Evolutionary conservation across 1,140 invertebrate species (phyloP).

Genomic region (Triops longicaudatus): DNA sequence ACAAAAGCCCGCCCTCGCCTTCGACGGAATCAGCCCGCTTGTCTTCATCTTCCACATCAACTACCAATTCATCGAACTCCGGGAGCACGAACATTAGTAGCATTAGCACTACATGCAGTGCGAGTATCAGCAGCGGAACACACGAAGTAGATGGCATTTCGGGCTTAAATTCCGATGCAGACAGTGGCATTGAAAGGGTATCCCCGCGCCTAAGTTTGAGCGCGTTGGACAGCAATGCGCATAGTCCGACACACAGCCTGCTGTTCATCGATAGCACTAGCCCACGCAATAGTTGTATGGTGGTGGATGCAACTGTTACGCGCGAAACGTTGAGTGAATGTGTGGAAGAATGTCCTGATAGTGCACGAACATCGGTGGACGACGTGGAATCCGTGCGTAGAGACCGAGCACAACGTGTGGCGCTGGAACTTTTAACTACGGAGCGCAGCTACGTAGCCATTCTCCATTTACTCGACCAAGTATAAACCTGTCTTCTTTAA

Average conservation of each 20-base stretch:
- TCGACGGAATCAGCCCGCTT: constrained; percentile 27
- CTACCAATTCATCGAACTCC: constrained; percentile 20
- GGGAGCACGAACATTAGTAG: neutral
- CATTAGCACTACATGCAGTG: neutral
- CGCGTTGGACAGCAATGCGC: constrained; percentile 18
- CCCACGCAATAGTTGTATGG: constrained; percentile 26
- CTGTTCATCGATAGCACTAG: constrained; percentile 30
- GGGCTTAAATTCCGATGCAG: constrained; percentile 17
- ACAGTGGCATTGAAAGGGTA: constrained; percentile 26
- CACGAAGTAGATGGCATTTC: neutral
- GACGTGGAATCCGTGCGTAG: constrained; percentile 31
- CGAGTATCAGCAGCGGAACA: neutral
- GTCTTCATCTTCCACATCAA: constrained; percentile 19
- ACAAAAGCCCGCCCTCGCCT: constrained; percentile 28
- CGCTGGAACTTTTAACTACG: constrained; percentile 45
- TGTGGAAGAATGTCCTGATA: constrained; percentile 17
- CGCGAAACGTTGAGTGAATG: constrained; percentile 24
- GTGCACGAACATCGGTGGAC: constrained; percentile 10
- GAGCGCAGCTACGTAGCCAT: constrained; percentile 46
- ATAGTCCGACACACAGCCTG: constrained; percentile 28
- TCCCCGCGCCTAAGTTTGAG: constrained; percentile 19
- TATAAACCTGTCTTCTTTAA: constrained; percentile 30
- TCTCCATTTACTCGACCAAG: constrained; percentile 48
- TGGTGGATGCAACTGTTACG: constrained; percentile 26
- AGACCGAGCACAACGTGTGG: constrained; percentile 41